Conservation (phyloP, 2,888 invertebrate genomes). For the Dermolepida albohirtum region DNA sequence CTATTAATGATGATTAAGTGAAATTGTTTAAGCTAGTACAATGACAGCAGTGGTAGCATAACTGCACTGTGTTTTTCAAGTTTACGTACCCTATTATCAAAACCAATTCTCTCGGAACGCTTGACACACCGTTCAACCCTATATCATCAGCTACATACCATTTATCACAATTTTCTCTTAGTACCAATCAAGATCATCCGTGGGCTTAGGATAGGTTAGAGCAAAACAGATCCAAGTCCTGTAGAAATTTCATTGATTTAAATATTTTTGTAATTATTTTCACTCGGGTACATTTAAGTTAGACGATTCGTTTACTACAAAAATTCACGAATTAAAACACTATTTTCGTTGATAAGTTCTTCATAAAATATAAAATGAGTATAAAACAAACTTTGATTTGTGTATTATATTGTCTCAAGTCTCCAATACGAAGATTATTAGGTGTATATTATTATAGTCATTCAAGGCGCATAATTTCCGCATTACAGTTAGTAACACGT, state of each 20-base stretch:
- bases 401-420: no score
- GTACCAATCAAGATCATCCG: slow-evolving; percentile 20
- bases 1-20: slow-evolving; percentile 15
- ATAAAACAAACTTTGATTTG: no score
- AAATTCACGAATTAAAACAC: neutral
- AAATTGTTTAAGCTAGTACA: slow-evolving; percentile 13
- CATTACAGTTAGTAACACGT: no score
- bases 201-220: slow-evolving; percentile 25
- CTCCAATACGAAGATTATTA: no score
- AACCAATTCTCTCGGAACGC: slow-evolving; percentile 14
- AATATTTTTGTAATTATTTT: neutral
- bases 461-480: no score
- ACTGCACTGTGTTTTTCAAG: neutral
- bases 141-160: slow-evolving; percentile 8
- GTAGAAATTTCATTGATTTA: slow-evolving; percentile 18
- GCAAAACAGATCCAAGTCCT: slow-evolving; percentile 22
- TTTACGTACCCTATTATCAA: slow-evolving; percentile 23
- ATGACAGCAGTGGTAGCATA: slow-evolving; percentile 2
- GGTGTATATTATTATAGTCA: no score
- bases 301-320: no score
- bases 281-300: no score
- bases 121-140: slow-evolving; percentile 9
- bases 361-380: no score
- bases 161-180: slow-evolving; percentile 22
- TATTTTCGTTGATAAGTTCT: slow-evolving; percentile 5